These are phyloP conservation scores for Trichechus manatus DNA, from an alignment of 2,113 vertebrate species.

Conservation along the genomic window DNA sequence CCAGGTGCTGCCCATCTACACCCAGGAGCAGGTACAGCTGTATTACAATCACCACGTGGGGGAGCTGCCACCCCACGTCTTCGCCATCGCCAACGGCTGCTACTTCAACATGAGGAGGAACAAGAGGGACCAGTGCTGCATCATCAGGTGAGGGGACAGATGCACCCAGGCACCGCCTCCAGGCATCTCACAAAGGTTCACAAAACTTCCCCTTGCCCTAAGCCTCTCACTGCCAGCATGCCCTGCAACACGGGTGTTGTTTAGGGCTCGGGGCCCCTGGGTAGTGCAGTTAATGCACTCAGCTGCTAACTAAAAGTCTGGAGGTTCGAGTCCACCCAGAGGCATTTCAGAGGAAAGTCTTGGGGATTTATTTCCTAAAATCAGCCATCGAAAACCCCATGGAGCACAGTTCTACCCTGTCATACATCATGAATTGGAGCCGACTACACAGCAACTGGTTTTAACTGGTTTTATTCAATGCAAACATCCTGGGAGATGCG, in stretches of 20 bases:
- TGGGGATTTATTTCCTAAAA: not conserved
- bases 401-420: not conserved
- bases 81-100: conserved; percentile 96
- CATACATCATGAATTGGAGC: not conserved
- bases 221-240: not conserved
- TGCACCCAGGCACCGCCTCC: not conserved
- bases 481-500: too few species aligned
- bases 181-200: not conserved
- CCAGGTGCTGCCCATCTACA: conserved; percentile 96
- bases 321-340: not conserved
- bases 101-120: conserved; percentile 96
- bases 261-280: not conserved
- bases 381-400: not conserved
- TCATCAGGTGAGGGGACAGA: conserved; percentile 93
- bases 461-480: not conserved
- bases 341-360: not conserved
- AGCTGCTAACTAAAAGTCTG: not conserved
- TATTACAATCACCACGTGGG: conserved; percentile 94
- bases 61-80: conserved; percentile 96
- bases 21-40: conserved; percentile 92
- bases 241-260: too few species aligned
- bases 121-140: conserved; percentile 94
- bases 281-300: not conserved
- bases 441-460: not conserved
- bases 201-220: not conserved